Evolutionary conservation across 2,888 invertebrate species (phyloP).

Genomic region (Leucophora obtusa): DNA sequence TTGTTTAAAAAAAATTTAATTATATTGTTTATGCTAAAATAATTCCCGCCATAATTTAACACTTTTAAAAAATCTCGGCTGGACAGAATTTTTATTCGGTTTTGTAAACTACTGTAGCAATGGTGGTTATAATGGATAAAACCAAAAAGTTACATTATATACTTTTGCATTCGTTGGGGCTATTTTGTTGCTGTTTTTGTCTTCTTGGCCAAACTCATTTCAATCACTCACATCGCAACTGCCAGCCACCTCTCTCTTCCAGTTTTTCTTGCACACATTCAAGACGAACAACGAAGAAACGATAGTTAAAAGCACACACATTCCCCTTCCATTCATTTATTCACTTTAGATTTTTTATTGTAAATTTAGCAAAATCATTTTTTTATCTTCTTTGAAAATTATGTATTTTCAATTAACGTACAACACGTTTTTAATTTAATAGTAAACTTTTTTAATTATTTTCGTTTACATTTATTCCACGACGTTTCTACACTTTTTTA

Average conservation of each 20-base stretch:
- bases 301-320: conserved; percentile 55
- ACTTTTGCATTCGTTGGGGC: conserved; percentile 53
- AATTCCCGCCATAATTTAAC: not conserved
- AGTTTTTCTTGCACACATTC: conserved; percentile 54
- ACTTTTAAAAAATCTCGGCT: not conserved
- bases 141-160: conserved; percentile 42
- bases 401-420: conserved; percentile 38
- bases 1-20: not conserved
- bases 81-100: not conserved
- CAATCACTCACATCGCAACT: conserved; percentile 59
- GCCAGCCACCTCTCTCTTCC: conserved; percentile 58
- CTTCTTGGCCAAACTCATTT: conserved; percentile 55
- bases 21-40: not conserved
- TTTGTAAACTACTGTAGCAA: not conserved
- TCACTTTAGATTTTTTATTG: conserved; percentile 29
- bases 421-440: conserved; percentile 57
- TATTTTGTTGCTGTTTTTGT: conserved; percentile 35
- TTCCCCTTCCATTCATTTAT: conserved; percentile 42
- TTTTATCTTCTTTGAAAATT: conserved; percentile 23
- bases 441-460: conserved; percentile 61
- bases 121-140: not conserved
- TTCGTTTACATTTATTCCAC: conserved; percentile 52
- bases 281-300: conserved; percentile 56
- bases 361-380: not conserved
- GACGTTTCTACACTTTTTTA: conserved; percentile 52